Base-by-base conservation (phyloP, 2,113 vertebrate genomes). In the Psittacula cyanocephala region DNA sequence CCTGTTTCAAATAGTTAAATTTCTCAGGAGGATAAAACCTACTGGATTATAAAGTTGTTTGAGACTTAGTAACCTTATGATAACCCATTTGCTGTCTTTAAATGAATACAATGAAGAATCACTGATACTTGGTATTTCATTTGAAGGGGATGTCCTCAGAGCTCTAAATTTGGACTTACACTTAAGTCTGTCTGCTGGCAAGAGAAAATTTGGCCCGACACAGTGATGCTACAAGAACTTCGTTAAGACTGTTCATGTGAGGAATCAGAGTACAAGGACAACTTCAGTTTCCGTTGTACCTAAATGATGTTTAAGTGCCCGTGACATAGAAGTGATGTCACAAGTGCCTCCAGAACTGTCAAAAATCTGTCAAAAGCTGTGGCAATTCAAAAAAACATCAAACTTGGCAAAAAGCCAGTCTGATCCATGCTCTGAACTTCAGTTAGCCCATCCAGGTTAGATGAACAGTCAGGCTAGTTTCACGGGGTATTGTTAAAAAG, bases 21-120 rank as follows among this genome's bases (percentile, higher is more conserved):
- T 52, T 65, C 72, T 70, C 25, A 27, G 47, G 41, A 88, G 31
- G 53, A 81, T 31, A 71, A 68, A 88, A 60, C 39, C 68, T 29
- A 74, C 78, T 57, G 94, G 85, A 96, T 95, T 77, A 95, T 46
- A 95, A 93, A 96, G 60, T 90, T 89, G 64, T 89, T 96, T 67
- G 86, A 94, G 78, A 85, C 55, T 68, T n/a, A 39, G 31, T n/a
- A 59, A 63, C 16, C 47, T 94, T 81, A 65, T 70, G 96, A 88
- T 80, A 89, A 85, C 59, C 70, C 83, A 86, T 86, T 92, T 18
- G 37, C 75, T 74, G 72, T 60, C 65, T 52, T 88, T 44, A 78
- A 52, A 72, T 43, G 5, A 72, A 72, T 19, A 35, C 29, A 28
- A 35, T 27, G 44, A 83, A 60, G 43, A 77, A 71, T 59, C 64